Evolutionary conservation across 2,888 invertebrate species (phyloP).

Genomic region (Magallana nippona): DNA sequence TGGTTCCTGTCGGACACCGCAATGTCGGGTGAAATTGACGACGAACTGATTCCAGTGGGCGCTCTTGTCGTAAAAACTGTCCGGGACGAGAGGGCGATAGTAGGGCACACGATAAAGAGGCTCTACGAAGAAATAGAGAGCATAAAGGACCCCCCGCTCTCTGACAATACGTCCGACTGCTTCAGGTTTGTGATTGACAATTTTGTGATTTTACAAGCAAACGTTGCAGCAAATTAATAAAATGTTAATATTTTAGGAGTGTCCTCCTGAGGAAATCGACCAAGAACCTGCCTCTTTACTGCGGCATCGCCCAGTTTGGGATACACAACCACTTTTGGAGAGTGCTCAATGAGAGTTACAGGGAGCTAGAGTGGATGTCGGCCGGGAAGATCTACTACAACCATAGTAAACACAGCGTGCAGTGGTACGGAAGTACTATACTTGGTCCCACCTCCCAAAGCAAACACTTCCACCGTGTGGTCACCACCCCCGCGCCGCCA

Average conservation of each 20-base stretch:
- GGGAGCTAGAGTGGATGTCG: conserved; percentile 17
- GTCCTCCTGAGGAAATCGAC: not conserved
- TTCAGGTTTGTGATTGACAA: not conserved
- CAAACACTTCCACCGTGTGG: conserved; percentile 87
- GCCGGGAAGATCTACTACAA: conserved; percentile 2
- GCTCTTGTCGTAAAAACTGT: not conserved
- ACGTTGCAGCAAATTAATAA: too few species aligned
- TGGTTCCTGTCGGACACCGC: conserved; percentile 72
- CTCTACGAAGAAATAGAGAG: conserved; percentile 29
- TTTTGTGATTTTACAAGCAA: too few species aligned
- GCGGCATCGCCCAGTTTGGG: not conserved
- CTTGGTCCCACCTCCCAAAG: conserved; percentile 84
- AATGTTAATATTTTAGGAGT: not conserved
- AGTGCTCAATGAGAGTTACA: not conserved
- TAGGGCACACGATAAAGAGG: not conserved
- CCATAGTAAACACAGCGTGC: conserved; percentile 79
- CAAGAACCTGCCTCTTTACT: not conserved
- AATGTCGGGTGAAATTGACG: conserved; percentile 44
- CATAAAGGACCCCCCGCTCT: not conserved
- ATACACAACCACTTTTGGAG: conserved; percentile 16
- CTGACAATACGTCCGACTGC: not conserved
- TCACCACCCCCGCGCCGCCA: conserved; percentile 93
- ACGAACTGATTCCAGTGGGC: not conserved
- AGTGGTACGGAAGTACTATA: conserved; percentile 91
- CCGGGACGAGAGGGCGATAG: conserved; percentile 10